Conservation (phyloP, 2,888 invertebrate genomes). For the Macaria notata region DNA sequence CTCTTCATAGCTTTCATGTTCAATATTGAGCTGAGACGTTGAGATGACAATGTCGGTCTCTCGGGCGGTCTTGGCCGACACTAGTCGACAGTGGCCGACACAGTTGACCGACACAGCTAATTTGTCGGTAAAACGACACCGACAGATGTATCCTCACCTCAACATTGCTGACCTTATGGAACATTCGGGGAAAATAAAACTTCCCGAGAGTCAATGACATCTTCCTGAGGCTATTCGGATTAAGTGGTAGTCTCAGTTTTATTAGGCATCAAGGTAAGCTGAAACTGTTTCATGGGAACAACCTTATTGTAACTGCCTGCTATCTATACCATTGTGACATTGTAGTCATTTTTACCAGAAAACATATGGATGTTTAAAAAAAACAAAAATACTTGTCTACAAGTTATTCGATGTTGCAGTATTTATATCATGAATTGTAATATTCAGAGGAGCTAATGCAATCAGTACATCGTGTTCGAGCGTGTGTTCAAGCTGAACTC, state of each 20-base stretch:
- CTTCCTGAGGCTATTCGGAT: constrained; percentile 24
- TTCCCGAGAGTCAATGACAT: constrained; percentile 51
- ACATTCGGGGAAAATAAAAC: constrained; percentile 46
- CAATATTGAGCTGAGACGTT: constrained; percentile 18
- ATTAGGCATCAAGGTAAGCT: constrained; percentile 27
- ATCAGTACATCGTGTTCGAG: too few species aligned
- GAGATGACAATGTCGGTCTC: constrained; percentile 24
- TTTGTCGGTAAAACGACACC: constrained; percentile 63
- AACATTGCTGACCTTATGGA: constrained; percentile 46
- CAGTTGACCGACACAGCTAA: constrained; percentile 66
- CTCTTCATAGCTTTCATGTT: constrained; percentile 8
- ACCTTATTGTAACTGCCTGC: neutral
- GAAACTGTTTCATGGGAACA: constrained; percentile 17
- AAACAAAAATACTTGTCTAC: too few species aligned
- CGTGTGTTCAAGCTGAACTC: too few species aligned
- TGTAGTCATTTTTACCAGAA: too few species aligned
- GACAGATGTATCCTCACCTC: constrained; percentile 50
- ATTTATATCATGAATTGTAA: too few species aligned
- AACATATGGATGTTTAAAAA: too few species aligned
- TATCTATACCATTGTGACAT: neutral
- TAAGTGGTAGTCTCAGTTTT: constrained; percentile 23
- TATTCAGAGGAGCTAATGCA: too few species aligned
- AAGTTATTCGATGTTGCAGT: too few species aligned
- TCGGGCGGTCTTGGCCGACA: constrained; percentile 19
- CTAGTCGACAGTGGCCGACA: constrained; percentile 38